Conservation (phyloP, 2,797 vertebrate species). For the Aselliscus stoliczkanus region DNA sequence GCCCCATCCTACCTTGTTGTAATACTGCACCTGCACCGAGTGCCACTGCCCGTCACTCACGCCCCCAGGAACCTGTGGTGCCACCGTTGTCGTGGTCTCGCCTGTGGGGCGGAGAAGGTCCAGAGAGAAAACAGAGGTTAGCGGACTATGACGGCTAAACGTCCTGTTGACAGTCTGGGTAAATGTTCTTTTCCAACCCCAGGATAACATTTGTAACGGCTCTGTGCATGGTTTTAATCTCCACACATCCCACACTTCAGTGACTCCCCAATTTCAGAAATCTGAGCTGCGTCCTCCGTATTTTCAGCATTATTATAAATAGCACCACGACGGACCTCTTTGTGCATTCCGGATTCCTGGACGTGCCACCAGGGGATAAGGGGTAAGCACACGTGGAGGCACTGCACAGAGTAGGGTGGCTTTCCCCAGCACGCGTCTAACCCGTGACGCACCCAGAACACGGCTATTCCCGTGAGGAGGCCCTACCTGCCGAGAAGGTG, state of each 20-base stretch:
- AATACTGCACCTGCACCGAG: constrained; percentile 95
- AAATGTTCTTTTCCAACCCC: accelerated
- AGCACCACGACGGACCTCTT: accelerated
- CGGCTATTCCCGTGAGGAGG: accelerated
- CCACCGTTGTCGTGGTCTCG: constrained; percentile 92
- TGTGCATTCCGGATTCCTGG: accelerated
- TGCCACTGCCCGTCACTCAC: constrained; percentile 98
- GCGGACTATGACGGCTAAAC: accelerated
- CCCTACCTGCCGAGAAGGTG: constrained; percentile 92
- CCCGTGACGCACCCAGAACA: no score
- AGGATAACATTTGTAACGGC: accelerated
- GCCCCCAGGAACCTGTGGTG: constrained; percentile 89
- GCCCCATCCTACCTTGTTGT: constrained; percentile 92
- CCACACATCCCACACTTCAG: accelerated
- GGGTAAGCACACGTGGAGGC: accelerated
- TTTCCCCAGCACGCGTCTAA: accelerated
- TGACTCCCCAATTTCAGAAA: accelerated
- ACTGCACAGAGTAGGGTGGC: accelerated
- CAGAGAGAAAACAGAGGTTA: neutral
- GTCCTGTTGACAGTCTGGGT: accelerated
- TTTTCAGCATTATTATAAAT: accelerated
- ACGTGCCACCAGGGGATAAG: accelerated
- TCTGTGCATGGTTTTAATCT: accelerated
- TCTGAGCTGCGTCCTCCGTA: accelerated
- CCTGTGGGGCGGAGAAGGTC: constrained; percentile 78